Base-by-base conservation (phyloP, 2,113 vertebrate genomes). In the Amblyopsis rosae region DNA sequence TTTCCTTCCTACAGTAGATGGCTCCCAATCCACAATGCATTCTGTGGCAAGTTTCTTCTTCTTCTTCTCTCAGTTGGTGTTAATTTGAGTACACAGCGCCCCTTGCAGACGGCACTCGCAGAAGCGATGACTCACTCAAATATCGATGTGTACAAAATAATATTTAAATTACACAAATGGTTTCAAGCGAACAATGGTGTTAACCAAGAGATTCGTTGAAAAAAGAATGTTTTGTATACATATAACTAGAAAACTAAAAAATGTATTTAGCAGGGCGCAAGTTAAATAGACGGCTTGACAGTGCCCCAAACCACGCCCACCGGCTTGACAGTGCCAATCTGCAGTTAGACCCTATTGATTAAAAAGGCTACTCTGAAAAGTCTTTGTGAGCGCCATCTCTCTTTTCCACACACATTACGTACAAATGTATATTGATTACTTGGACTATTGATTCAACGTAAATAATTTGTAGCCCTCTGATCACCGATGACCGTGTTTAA, bases 311-410 rank as follows among this genome's bases (percentile, higher is more conserved):
- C 26, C 26, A 26, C 26, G 26, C 26, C 26, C 26, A 26, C 26
- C 26, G 26, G 26, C 26, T 2, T 26, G 26, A 26, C 26, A 3
- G 26, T 26, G 26, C 26, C 26, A 26, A 2, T 26, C 26, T 26
- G 26, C 26, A 26, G 26, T 26, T 26, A 26, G 26, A 26, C 26
- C 26, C 26, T 26, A 26, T 26, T 26, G 26, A 56, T 74, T 77
- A 76, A 82, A 83, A 71, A 76, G 72, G 69, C 66, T 54, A 7
- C 8, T 69, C 66, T 82, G 60, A 67, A 76, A 80, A 66, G 62
- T 59, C 33, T 19, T 56, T 53, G 58, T 70, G 56, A 57, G 62
- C 69, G 78, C 59, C 59, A 19, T 80, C 65, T 62, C 47, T 82
- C 74, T 45, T 6, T 75, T 8, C n/a, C 19, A 49, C 71, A 54